Conservation (phyloP, 2,113 vertebrate genomes). For the Acrocephalus arundinaceus region DNA sequence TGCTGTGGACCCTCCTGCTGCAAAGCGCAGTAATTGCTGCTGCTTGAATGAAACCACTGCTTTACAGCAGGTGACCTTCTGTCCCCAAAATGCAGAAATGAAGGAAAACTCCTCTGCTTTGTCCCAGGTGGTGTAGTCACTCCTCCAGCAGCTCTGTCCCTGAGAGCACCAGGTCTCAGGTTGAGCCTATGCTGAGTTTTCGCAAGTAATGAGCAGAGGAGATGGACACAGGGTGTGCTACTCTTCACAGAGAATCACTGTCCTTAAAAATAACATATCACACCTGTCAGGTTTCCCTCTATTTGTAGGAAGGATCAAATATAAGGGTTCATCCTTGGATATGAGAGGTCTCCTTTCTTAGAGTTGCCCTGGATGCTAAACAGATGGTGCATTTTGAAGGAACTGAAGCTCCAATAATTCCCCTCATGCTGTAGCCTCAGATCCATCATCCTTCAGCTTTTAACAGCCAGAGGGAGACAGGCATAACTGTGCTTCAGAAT, state of each 20-base stretch:
- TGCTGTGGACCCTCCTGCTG: background rate
- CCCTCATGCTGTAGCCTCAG: background rate
- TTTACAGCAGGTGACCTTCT: background rate
- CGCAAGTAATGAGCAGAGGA: background rate
- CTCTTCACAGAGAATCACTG: background rate
- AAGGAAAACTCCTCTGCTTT: background rate
- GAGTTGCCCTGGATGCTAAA: background rate
- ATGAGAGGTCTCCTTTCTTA: background rate
- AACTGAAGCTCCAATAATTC: constrained; percentile 5
- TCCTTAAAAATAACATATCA: background rate
- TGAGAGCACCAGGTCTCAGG: background rate
- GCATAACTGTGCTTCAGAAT: background rate
- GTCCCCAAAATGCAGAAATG: background rate
- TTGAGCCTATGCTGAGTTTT: background rate
- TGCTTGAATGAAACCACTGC: background rate
- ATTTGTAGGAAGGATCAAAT: background rate
- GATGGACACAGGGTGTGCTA: background rate
- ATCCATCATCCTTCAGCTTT: background rate
- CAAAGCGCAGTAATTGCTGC: background rate
- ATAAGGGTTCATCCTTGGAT: background rate
- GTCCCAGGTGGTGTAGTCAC: background rate
- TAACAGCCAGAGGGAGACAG: constrained; percentile 7
- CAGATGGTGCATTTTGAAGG: background rate
- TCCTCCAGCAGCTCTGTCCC: background rate
- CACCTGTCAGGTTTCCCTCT: background rate